Evolutionary conservation across 2,797 vertebrate genomes (phyloP), one percentile per base, ranked within the genome.

Genomic region (Smutsia gigantea): DNA sequence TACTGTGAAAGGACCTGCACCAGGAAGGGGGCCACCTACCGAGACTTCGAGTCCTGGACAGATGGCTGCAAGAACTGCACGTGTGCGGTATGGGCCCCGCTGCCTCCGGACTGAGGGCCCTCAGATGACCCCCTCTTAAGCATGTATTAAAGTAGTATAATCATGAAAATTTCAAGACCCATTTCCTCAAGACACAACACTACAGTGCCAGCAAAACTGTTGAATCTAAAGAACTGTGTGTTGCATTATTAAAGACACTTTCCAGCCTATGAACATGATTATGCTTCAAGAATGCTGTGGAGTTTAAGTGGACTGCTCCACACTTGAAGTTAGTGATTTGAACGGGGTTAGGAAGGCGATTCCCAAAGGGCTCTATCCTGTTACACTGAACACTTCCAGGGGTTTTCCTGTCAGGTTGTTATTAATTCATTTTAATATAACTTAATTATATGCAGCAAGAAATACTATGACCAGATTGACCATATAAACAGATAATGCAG

Each of bases 31-130:
- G 98, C 95, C 90, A 99, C 99, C 98, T 99, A 99, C 99, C 99
- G 99, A 98, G 99, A 99, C 98, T 99, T 99, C 90, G 99, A 99
- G 96, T 99, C 99, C 96, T 99, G 99, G 99, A 99, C 99, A 96
- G 99, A 99, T 94, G 99, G 99, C 98, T 99, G 99, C 98, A 99
- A 99, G 99, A 99, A 99, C 99, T 99, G 99, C 99, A 99, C 99
- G 83, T 99, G 99, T 99, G 99, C 98, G 99, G 99, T 99, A 99
- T 61, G 99, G 86, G 93, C 98, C 95, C 34, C 63, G 1, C 86
- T 94, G 96, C 14, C n/a, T 75, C 63, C 42, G 83, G 57, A 71
- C 23, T 74, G 2, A 37, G 66, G 59, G 49, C 88, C 21, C 75
- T 23, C 57, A 4, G 31, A 0, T 63, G 13, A 57, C 91, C 55